Conservation (phyloP, 2,888 invertebrate species). For the Tinea pellionella region DNA sequence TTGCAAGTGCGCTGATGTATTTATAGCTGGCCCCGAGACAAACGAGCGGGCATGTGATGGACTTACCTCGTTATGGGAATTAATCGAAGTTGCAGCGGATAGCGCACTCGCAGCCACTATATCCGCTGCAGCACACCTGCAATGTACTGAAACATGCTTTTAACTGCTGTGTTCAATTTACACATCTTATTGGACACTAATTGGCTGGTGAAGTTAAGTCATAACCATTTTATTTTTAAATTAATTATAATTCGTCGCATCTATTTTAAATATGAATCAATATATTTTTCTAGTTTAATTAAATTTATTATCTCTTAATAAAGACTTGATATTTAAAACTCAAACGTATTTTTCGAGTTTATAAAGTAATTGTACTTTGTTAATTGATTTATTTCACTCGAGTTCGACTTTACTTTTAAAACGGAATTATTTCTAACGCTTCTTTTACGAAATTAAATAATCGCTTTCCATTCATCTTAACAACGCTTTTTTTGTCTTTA, state of each 20-base stretch:
- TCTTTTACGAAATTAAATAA: constrained; percentile 33
- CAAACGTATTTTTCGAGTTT: background rate
- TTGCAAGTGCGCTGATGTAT: constrained; percentile 68
- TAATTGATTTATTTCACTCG: constrained; percentile 6
- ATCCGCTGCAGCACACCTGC: constrained; percentile 25
- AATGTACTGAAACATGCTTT: constrained; percentile 43
- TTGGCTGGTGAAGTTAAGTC: constrained; percentile 16
- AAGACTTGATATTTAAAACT: background rate
- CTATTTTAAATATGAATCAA: too few relatives aligned
- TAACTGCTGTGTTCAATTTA: constrained; percentile 17
- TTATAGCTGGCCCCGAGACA: constrained; percentile 66
- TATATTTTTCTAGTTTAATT: too few relatives aligned
- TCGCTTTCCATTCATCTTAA: constrained; percentile 34
- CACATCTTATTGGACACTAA: constrained; percentile 14
- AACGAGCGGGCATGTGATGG: constrained; percentile 65
- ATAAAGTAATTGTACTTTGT: background rate
- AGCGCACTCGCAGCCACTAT: constrained; percentile 9
- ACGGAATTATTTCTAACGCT: constrained; percentile 16
- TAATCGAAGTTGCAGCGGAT: constrained; percentile 62
- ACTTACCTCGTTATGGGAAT: constrained; percentile 68
- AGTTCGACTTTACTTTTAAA: constrained; percentile 6
- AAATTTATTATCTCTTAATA: too few relatives aligned
- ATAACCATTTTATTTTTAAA: too few relatives aligned
- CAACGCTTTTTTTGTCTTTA: constrained; percentile 39
- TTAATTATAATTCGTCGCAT: too few relatives aligned